Evolutionary conservation across 2,113 vertebrate genomes (phyloP).

Genomic region (Nicator chloris): DNA sequence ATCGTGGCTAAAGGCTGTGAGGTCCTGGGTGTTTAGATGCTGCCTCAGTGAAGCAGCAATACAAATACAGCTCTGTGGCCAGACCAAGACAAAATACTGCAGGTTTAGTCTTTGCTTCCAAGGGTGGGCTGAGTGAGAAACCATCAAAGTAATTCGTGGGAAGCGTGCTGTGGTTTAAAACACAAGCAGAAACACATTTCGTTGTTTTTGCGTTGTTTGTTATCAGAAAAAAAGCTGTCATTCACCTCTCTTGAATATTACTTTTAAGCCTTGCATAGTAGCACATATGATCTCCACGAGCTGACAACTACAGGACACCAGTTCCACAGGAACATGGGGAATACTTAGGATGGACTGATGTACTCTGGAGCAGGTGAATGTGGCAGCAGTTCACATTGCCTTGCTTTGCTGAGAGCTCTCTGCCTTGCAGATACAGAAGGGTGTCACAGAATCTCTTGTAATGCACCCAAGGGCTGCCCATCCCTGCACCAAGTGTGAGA

Average conservation of each 20-base stretch:
- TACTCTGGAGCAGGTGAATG: neutral
- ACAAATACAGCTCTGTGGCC: neutral
- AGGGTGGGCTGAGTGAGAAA: neutral
- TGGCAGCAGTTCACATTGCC: neutral
- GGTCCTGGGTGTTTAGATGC: neutral
- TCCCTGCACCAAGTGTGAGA: neutral
- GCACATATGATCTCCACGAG: neutral
- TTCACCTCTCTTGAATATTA: neutral
- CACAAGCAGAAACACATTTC: neutral
- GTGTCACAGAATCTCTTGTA: neutral
- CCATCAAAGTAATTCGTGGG: neutral
- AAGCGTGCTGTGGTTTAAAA: neutral
- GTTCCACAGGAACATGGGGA: neutral
- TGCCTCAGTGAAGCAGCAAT: neutral
- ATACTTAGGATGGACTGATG: neutral
- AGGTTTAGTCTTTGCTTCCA: neutral
- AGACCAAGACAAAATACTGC: neutral
- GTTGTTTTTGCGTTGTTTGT: neutral
- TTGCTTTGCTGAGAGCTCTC: neutral
- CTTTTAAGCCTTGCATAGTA: neutral
- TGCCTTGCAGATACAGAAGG: neutral
- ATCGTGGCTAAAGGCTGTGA: neutral
- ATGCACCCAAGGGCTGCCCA: neutral
- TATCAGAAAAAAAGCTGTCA: neutral
- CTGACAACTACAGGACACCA: neutral